Evolutionary conservation across 2,888 invertebrate species (phyloP).

Genomic region (Helobdella robusta): DNA sequence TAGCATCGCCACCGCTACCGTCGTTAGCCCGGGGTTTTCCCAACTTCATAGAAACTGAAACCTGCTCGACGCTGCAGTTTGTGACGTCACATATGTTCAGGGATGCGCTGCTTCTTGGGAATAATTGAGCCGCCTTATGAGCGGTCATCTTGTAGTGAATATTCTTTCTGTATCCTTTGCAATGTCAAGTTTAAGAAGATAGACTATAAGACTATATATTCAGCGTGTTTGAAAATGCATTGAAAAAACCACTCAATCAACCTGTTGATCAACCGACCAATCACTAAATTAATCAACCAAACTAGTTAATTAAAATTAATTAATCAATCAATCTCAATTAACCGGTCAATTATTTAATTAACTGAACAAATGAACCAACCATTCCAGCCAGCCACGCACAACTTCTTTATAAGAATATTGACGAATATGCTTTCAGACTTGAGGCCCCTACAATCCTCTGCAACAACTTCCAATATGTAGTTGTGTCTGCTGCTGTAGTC

Average conservation of each 20-base stretch:
- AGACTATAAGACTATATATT: neutral
- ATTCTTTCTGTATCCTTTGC: neutral
- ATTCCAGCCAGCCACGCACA: slow-evolving; percentile 27
- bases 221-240: no score
- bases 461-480: slow-evolving; percentile 89
- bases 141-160: neutral
- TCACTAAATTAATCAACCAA: no score
- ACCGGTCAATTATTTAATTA: no score
- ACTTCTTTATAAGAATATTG: slow-evolving; percentile 80
- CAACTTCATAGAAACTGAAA: neutral
- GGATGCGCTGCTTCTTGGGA: neutral
- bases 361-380: slow-evolving; percentile 8
- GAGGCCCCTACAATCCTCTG: slow-evolving; percentile 93
- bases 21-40: neutral
- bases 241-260: no score
- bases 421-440: slow-evolving; percentile 65
- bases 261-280: no score
- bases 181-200: neutral
- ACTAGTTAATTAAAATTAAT: no score
- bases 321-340: no score
- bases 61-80: slow-evolving; percentile 15
- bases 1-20: neutral
- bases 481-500: slow-evolving; percentile 86
- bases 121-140: neutral
- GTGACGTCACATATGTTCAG: neutral